A percentile compares a stretch with the other conserved stretches of the same genome.
These are phyloP conservation scores for Cebus imitator DNA, from an alignment of 2,113 vertebrate genomes.

Conservation along the genomic window DNA sequence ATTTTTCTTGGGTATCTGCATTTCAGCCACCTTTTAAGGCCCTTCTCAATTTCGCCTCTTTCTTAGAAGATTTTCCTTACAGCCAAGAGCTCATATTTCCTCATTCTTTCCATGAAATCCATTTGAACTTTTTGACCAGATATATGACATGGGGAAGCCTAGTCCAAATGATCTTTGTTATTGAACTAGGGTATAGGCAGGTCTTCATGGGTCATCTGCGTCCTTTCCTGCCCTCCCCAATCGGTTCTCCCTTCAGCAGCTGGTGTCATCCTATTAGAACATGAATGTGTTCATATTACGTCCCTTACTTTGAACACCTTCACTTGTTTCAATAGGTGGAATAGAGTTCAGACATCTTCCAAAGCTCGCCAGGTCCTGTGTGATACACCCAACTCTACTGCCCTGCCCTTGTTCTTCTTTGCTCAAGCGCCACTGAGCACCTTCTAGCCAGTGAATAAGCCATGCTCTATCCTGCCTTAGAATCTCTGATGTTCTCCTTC, in stretches of 20 bases:
- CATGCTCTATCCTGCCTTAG: background rate
- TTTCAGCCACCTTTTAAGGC: background rate
- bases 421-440: background rate
- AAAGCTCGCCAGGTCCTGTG: background rate
- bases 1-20: conserved; percentile 6
- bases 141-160: background rate
- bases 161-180: background rate
- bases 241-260: background rate
- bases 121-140: background rate
- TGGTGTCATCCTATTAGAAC: background rate
- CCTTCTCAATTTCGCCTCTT: background rate
- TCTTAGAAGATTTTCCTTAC: background rate
- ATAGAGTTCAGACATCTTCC: background rate
- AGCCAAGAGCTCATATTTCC: background rate
- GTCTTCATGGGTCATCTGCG: background rate
- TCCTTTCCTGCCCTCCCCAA: background rate
- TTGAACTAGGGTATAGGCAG: background rate
- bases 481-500: background rate
- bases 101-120: background rate
- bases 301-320: background rate
- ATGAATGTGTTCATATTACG: background rate
- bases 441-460: background rate
- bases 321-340: background rate
- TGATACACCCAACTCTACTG: background rate
- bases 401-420: background rate